Percentiles rank a stretch among this genome's conserved stretches.
Conservation (phyloP, 2,113 vertebrate species). For the Leucopsar rothschildi region DNA sequence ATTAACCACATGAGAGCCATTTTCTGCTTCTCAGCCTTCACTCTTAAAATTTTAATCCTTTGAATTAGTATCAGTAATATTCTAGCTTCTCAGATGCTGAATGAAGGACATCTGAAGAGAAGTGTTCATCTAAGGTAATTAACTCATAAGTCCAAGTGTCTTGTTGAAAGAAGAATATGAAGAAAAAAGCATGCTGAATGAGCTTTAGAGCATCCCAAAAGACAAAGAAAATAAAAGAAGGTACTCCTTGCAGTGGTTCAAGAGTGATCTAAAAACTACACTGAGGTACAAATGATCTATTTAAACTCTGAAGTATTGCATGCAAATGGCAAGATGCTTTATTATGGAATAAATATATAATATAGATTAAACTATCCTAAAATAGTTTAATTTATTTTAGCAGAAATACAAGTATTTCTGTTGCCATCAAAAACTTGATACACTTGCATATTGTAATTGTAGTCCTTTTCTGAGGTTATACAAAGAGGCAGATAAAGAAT, state of each 20-base stretch:
- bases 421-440: not conserved
- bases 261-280: not conserved
- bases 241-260: not conserved
- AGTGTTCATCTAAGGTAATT: conserved; percentile 33
- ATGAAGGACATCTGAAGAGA: conserved; percentile 55
- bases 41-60: conserved; percentile 59
- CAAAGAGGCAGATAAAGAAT: not conserved
- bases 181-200: conserved; percentile 19
- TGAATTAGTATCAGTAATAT: conserved; percentile 45
- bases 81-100: conserved; percentile 42
- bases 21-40: conserved; percentile 51
- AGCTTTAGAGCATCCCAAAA: not conserved
- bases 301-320: not conserved
- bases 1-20: conserved; percentile 42
- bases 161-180: not conserved
- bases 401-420: not conserved
- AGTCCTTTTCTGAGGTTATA: not conserved
- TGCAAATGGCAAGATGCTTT: not conserved
- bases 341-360: not conserved
- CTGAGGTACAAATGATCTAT: not conserved
- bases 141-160: conserved; percentile 31
- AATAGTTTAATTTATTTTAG: not conserved
- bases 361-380: not conserved
- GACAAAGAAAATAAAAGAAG: not conserved
- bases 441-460: not conserved